These are phyloP conservation scores for Elysia crispata DNA, from an alignment of 2,888 invertebrate species.

Conservation along the genomic window DNA sequence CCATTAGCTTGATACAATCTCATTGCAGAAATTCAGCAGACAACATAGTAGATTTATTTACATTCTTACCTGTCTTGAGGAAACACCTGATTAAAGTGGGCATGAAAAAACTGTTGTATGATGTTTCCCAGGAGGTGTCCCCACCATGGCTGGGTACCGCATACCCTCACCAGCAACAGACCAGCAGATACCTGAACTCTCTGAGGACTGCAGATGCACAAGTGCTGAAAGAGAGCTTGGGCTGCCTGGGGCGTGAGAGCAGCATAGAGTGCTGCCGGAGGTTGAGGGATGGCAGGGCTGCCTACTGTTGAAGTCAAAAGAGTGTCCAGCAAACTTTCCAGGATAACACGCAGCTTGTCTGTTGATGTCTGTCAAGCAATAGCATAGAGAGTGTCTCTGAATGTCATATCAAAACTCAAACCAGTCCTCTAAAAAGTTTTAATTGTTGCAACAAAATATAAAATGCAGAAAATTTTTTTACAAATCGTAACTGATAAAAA, in stretches of 20 bases:
- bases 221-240: constrained; percentile 84
- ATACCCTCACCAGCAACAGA: constrained; percentile 86
- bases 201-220: constrained; percentile 88
- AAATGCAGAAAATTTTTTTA: no score
- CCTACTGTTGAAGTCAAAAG: constrained; percentile 80
- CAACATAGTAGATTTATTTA: no score
- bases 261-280: constrained; percentile 66
- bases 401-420: no score
- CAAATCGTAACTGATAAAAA: no score
- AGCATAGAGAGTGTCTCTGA: no score
- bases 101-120: constrained; percentile 87
- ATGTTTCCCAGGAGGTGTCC: constrained; percentile 92
- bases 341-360: constrained; percentile 89
- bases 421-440: no score
- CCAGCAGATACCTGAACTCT: constrained; percentile 82
- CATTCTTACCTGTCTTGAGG: constrained; percentile 87
- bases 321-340: constrained; percentile 89
- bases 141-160: constrained; percentile 90
- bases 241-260: constrained; percentile 69
- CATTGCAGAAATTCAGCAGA: no score
- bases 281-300: constrained; percentile 77
- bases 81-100: constrained; percentile 87
- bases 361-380: constrained; percentile 82
- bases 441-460: no score
- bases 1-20: no score